Base-by-base conservation (phyloP, 1,140 invertebrate species). In the Papilio dardanus region DNA sequence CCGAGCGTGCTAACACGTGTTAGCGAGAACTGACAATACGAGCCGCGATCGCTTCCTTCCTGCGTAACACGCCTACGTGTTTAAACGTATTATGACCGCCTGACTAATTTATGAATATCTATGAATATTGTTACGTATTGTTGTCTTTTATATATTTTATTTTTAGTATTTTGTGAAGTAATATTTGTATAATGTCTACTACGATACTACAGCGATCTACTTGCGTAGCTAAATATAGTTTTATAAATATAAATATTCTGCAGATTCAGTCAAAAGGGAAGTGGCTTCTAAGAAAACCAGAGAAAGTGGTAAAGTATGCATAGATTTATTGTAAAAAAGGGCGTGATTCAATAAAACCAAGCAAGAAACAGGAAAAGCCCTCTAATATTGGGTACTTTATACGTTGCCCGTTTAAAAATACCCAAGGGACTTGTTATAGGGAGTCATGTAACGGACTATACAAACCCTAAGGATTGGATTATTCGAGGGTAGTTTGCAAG, bases 41-140 rank as follows among this genome's bases (percentile, higher is more conserved):
- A 14, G 54, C 54, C 54, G 28, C 66, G 75, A 81, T 78, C 78
- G 82, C 79, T 86, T 86, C 83, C 86, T 86, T 86, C 84, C 83
- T 83, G 73, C 69, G 40, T 76, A 21, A 77, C 73, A 82, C 80
- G 83, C 81, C 84, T 82, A 83, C 82, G 46, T 83, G 79, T 87
- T 85, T 86, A 85, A 88, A 73, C 75, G 74, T 66, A 81, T 88
- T 86, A 87, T 82, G 65, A 80, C 78, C 77, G 80, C 78, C 71
- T 77, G 58, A 78, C 24, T 83, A 78, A 76, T 74, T 85, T 77
- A 74, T 21, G 65, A 76, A 79, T 76, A 80, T 77, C 37, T 73
- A 42, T 24, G 65, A 62, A 71, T 74, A 77, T 73, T 68, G 66
- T 78, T 80, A 31, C 40, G 74, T 71, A 62, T 73, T 33, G 66